phyloP scores from a whole-genome alignment of 1,140 invertebrate genomes.

The Drosophila murphyi region DNA sequence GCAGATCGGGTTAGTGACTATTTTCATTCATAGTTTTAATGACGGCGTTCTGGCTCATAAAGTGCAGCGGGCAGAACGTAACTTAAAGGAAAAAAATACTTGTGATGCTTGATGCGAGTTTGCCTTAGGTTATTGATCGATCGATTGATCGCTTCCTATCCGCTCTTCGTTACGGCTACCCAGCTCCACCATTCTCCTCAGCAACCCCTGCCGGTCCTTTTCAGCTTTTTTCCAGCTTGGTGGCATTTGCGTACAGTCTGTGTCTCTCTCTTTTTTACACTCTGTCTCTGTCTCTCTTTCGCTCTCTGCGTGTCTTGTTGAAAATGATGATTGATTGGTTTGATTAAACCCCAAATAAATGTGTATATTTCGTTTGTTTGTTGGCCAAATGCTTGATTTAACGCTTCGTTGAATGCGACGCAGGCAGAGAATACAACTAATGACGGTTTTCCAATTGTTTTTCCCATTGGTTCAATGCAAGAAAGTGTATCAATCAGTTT shows the following conservation, averaged over 20 bases:
- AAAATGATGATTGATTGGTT: slow-evolving; percentile 76
- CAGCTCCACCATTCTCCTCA: background rate
- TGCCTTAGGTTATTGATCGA: slow-evolving; percentile 21
- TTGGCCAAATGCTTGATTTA: slow-evolving; percentile 67
- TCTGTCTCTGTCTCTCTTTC: slow-evolving; percentile 55
- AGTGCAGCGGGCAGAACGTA: slow-evolving; percentile 31
- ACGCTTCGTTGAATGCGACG: slow-evolving; percentile 44
- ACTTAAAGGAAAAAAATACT: background rate
- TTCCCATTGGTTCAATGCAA: background rate
- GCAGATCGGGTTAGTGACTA: slow-evolving; percentile 37
- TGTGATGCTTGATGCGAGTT: slow-evolving; percentile 18
- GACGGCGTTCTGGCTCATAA: slow-evolving; percentile 51
- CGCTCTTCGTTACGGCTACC: slow-evolving; percentile 19
- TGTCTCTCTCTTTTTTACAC: slow-evolving; percentile 40
- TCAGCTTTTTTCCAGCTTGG: slow-evolving; percentile 45
- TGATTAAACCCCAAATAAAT: slow-evolving; percentile 46
- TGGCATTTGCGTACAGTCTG: slow-evolving; percentile 47
- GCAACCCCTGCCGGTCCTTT: background rate
- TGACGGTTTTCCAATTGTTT: slow-evolving; percentile 9
- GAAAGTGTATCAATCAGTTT: background rate
- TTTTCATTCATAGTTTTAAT: slow-evolving; percentile 69
- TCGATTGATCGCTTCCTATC: slow-evolving; percentile 37
- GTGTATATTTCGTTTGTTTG: background rate
- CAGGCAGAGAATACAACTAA: slow-evolving; percentile 21
- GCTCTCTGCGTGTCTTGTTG: slow-evolving; percentile 35